A percentile compares a stretch with the other conserved stretches of the same genome.
Evolutionary conservation across 2,113 vertebrate species (phyloP).

Genomic region (Nematolebias whitei): DNA sequence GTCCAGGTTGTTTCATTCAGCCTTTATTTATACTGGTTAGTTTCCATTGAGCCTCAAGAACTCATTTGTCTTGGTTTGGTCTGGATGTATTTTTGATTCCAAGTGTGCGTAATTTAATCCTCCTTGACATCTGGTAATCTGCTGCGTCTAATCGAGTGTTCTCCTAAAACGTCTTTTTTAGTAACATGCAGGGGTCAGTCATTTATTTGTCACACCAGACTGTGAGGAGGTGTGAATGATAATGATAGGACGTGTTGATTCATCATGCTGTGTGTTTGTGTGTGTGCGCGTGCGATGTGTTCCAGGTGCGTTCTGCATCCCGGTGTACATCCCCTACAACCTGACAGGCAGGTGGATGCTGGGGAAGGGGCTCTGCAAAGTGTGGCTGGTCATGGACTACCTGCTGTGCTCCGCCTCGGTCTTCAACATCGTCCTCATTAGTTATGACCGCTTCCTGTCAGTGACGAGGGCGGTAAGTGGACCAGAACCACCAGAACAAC

Average conservation of each 20-base stretch:
- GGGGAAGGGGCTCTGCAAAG: slow-evolving; percentile 82
- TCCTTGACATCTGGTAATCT: too few species aligned
- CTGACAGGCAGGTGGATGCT: slow-evolving; percentile 81
- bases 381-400: slow-evolving; percentile 89
- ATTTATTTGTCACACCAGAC: slow-evolving; percentile 9
- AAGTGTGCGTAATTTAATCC: too few species aligned
- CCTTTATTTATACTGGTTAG: too few species aligned
- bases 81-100: too few species aligned
- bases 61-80: too few species aligned
- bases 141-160: too few species aligned
- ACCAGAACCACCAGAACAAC: slow-evolving; percentile 6
- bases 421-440: slow-evolving; percentile 92
- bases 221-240: slow-evolving; percentile 10
- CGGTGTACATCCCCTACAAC: slow-evolving; percentile 87
- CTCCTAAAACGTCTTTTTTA: background rate
- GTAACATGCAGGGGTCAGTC: background rate
- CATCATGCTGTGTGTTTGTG: slow-evolving; percentile 17
- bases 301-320: slow-evolving; percentile 87
- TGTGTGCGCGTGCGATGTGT: slow-evolving; percentile 27
- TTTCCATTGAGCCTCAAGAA: too few species aligned
- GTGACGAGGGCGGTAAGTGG: slow-evolving; percentile 90
- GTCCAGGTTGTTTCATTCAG: too few species aligned
- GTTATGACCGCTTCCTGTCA: slow-evolving; percentile 91
- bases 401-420: slow-evolving; percentile 88
- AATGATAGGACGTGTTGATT: slow-evolving; percentile 20